A percentile compares a stretch with the other conserved stretches of the same genome.
These are phyloP conservation scores for Tapera naevia DNA, from an alignment of 2,797 vertebrate species.

Conservation along the genomic window DNA sequence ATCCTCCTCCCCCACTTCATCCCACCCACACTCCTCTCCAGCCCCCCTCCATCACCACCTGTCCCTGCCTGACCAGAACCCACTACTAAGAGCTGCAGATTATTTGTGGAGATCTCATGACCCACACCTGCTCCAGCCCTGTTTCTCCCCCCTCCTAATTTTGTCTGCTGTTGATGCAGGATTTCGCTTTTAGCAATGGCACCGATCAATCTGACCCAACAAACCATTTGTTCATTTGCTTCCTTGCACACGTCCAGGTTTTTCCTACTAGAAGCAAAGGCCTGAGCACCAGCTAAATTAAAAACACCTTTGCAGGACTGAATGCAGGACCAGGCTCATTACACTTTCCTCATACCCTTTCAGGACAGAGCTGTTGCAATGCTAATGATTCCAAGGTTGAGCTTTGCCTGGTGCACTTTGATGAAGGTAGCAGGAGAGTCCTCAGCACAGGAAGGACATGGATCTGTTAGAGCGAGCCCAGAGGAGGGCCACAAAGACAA, in stretches of 20 bases:
- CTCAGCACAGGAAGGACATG: no score
- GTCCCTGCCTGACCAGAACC: neutral
- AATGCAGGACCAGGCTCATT: neutral
- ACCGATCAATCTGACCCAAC: neutral
- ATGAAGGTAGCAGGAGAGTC: neutral
- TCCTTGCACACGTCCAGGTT: neutral
- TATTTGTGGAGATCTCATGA: neutral
- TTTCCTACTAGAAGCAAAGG: neutral
- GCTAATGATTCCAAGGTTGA: neutral
- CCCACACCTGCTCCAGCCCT: neutral
- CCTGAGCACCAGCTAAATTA: neutral
- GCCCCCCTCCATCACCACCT: neutral
- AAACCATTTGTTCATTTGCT: neutral
- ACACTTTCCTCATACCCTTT: neutral
- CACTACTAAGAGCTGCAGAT: neutral
- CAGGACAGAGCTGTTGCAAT: neutral
- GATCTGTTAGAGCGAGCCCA: no score
- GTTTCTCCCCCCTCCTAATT: neutral
- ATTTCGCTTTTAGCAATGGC: neutral
- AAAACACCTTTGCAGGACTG: neutral
- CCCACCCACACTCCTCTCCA: fast-evolving
- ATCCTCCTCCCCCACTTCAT: neutral
- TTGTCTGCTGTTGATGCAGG: neutral
- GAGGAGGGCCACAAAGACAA: no score
- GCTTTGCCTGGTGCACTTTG: neutral